phyloP scores from a whole-genome alignment of 2,113 vertebrate species.

The Mormyrus iriodes region DNA sequence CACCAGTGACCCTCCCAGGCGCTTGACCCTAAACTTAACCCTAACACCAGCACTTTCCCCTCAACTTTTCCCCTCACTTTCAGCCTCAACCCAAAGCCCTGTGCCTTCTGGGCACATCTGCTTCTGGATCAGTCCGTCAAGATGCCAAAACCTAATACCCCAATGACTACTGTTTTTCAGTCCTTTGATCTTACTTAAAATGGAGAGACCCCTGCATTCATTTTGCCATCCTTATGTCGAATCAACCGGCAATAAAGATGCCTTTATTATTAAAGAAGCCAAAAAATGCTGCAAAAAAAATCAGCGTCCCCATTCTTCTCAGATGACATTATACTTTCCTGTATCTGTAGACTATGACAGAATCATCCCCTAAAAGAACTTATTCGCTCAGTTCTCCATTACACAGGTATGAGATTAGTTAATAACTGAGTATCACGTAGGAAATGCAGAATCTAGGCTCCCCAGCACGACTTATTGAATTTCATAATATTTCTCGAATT shows the following conservation, averaged over 20 bases:
- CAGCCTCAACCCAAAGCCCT: conserved; percentile 44
- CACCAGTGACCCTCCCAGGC: conserved; percentile 57
- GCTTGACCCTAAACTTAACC: conserved; percentile 58
- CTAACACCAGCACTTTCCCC: conserved; percentile 49
- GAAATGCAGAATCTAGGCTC: background rate
- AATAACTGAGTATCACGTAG: background rate
- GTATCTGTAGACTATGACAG: background rate
- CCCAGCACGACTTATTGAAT: background rate
- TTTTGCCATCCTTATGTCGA: background rate
- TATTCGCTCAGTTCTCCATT: background rate
- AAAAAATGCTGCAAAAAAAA: background rate
- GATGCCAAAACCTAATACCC: background rate
- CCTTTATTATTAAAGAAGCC: background rate
- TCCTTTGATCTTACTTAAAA: conserved; percentile 5
- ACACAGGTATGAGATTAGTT: background rate
- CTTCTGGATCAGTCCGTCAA: conserved; percentile 24
- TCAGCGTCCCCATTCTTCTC: background rate
- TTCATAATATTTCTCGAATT: background rate
- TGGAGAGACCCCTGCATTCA: background rate
- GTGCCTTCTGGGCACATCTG: conserved; percentile 57
- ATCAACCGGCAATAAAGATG: background rate
- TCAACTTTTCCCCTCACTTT: conserved; percentile 39
- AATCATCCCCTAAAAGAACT: background rate
- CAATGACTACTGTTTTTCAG: conserved; percentile 3
- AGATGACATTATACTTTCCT: background rate